Percentiles rank a stretch among this genome's conserved stretches.
Evolutionary conservation across 2,888 invertebrate species (phyloP).

Genomic region (Erebia aethiops): DNA sequence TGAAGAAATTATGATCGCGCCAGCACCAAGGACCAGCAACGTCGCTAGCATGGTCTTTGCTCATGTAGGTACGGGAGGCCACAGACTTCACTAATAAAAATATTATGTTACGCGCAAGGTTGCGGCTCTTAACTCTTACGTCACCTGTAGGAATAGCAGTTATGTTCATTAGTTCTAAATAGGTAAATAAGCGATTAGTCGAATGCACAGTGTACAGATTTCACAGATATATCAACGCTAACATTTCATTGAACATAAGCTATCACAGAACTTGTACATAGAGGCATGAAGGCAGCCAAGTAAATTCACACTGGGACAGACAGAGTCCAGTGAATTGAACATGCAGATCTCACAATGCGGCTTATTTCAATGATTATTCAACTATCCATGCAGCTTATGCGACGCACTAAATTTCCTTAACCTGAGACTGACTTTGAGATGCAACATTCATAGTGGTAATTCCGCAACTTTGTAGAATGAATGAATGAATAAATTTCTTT

Average conservation of each 20-base stretch:
- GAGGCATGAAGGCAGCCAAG: conserved; percentile 38
- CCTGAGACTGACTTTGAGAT: conserved; percentile 16
- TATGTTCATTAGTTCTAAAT: neutral
- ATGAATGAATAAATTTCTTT: too few species aligned
- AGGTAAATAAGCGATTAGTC: neutral
- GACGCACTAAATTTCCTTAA: conserved; percentile 46
- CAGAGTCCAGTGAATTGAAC: conserved; percentile 50
- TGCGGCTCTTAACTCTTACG: too few species aligned
- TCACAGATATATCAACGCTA: conserved; percentile 3
- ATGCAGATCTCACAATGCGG: conserved; percentile 51
- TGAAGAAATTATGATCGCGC: too few species aligned
- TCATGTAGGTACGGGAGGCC: too few species aligned
- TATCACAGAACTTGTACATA: conserved; percentile 3
- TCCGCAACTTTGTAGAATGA: too few species aligned
- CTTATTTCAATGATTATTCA: conserved; percentile 61
- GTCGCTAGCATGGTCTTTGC: too few species aligned
- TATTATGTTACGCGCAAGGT: too few species aligned
- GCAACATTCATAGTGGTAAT: neutral
- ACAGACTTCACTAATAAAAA: too few species aligned
- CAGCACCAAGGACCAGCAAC: too few species aligned
- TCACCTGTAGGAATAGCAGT: too few species aligned
- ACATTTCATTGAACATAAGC: conserved; percentile 19
- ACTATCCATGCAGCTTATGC: conserved; percentile 61
- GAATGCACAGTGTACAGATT: neutral
- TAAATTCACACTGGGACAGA: conserved; percentile 46